Conservation (phyloP, 2,888 invertebrate genomes). For the Hedychridium roseum region DNA sequence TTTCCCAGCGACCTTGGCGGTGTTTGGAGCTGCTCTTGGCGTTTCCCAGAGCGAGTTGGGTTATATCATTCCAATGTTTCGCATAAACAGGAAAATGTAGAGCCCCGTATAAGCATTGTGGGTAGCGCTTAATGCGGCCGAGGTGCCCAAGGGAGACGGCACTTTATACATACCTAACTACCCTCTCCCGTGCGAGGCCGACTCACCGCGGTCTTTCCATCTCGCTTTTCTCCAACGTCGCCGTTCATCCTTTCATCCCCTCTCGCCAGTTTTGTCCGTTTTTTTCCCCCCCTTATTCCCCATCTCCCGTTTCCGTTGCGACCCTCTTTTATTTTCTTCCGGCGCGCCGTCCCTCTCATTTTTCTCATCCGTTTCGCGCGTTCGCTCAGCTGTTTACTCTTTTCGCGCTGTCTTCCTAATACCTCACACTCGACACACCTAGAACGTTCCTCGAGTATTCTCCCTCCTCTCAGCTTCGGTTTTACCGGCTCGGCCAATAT, state of each 20-base stretch:
- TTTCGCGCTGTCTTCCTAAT: no score
- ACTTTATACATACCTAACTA: conserved; percentile 37
- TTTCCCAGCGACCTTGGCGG: background rate
- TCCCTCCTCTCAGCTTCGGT: no score
- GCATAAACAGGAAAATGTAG: conserved; percentile 26
- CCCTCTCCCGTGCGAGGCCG: no score
- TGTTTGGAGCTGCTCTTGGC: background rate
- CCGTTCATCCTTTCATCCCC: conserved; percentile 18
- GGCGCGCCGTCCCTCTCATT: background rate
- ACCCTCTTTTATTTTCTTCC: conserved; percentile 1
- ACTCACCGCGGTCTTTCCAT: no score
- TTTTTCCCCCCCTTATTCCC: conserved; percentile 10
- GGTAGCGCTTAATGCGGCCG: conserved; percentile 42
- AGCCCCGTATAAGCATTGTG: conserved; percentile 26
- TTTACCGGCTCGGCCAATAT: no score
- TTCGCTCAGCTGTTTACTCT: background rate
- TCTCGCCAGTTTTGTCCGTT: background rate
- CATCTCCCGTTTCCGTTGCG: background rate
- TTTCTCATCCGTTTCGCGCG: background rate
- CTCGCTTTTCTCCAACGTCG: no score
- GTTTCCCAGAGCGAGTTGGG: conserved; percentile 6
- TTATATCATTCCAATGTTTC: conserved; percentile 34
- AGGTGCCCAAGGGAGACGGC: conserved; percentile 36
- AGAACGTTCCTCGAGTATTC: no score
- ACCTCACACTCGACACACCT: no score